phyloP scores from a whole-genome alignment of 2,888 invertebrate species.

The Coenonympha glycerion region DNA sequence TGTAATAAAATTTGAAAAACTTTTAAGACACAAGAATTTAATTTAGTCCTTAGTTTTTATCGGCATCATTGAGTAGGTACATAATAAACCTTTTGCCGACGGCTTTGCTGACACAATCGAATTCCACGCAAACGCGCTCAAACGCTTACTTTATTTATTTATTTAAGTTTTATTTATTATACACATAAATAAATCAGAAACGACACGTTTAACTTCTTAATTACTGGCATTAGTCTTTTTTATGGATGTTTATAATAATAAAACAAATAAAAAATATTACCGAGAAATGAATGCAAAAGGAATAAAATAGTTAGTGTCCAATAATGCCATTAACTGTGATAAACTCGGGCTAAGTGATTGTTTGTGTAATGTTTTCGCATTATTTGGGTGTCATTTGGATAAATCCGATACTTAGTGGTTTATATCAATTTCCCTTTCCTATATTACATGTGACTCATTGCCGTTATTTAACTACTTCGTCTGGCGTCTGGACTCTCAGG shows the following conservation, averaged over 20 bases:
- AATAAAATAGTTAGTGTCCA: constrained; percentile 9
- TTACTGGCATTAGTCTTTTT: constrained; percentile 26
- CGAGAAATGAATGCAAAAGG: constrained; percentile 9
- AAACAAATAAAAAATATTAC: constrained; percentile 11
- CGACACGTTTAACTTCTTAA: constrained; percentile 27
- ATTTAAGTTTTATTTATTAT: constrained; percentile 27
- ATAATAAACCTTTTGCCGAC: constrained; percentile 29
- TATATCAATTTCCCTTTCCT: too few relatives aligned
- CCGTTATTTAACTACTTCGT: too few relatives aligned
- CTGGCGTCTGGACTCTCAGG: too few relatives aligned
- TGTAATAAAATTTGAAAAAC: constrained; percentile 31
- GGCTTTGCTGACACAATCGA: constrained; percentile 23
- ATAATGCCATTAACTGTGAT: constrained; percentile 6
- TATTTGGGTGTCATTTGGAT: not conserved
- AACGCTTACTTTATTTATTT: constrained; percentile 22
- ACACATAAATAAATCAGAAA: constrained; percentile 26
- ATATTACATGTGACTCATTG: too few relatives aligned
- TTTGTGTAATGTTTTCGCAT: not conserved
- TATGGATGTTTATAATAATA: constrained; percentile 22
- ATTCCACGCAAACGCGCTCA: constrained; percentile 21
- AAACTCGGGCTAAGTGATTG: not conserved
- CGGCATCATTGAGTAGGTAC: constrained; percentile 21
- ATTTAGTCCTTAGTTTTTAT: constrained; percentile 32
- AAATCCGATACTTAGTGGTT: not conserved
- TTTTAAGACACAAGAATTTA: constrained; percentile 32